These are phyloP conservation scores for Hedychridium roseum DNA, from an alignment of 2,888 invertebrate genomes.

Conservation along the genomic window DNA sequence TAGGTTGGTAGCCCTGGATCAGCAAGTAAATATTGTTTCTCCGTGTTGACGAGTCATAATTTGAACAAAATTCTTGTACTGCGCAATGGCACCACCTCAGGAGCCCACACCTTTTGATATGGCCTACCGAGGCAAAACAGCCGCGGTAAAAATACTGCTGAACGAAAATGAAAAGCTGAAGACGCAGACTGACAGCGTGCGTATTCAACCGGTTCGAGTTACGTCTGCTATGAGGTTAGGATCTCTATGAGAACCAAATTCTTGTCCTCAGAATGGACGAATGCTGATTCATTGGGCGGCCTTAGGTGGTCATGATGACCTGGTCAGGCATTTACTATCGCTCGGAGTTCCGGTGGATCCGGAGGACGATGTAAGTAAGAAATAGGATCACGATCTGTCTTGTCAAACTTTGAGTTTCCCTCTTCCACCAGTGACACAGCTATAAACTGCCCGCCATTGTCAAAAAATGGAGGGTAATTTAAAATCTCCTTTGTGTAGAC, in stretches of 20 bases:
- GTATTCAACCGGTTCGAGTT: slow-evolving; percentile 34
- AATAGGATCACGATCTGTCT: slow-evolving; percentile 4
- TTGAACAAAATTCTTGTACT: no score
- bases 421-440: slow-evolving; percentile 2
- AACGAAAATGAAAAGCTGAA: slow-evolving; percentile 67
- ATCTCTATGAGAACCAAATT: slow-evolving; percentile 6
- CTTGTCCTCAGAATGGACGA: slow-evolving; percentile 71
- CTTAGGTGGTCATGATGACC: slow-evolving; percentile 77
- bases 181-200: slow-evolving; percentile 66
- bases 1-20: no score
- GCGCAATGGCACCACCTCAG: no score
- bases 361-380: slow-evolving; percentile 72
- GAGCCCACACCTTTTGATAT: slow-evolving; percentile 75
- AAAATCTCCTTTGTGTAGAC: slow-evolving; percentile 58
- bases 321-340: slow-evolving; percentile 75
- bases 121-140: slow-evolving; percentile 77
- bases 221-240: slow-evolving; percentile 16
- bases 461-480: not conserved
- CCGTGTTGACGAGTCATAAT: no score
- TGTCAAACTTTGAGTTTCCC: slow-evolving; percentile 2
- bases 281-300: slow-evolving; percentile 83
- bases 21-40: no score
- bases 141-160: slow-evolving; percentile 71
- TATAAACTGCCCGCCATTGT: slow-evolving; percentile 2
- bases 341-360: slow-evolving; percentile 74